Conservation (phyloP, 2,797 vertebrate species). For the Argya squamiceps region DNA sequence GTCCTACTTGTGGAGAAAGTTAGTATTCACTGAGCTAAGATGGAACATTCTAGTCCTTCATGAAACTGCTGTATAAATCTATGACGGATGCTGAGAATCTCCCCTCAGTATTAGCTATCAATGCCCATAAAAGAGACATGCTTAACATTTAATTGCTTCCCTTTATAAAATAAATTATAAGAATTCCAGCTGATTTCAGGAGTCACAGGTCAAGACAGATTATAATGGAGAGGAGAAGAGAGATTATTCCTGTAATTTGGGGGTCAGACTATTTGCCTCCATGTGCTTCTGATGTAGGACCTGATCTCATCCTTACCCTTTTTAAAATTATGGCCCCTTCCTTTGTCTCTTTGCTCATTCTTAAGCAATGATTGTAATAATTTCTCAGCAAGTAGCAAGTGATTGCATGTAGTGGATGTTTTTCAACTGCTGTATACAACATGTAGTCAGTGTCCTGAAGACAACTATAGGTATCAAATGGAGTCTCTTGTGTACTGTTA, state of each 20-base stretch:
- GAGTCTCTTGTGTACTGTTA: not conserved
- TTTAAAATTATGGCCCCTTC: not conserved
- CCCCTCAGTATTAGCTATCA: not conserved
- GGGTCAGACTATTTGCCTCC: not conserved
- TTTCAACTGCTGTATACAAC: not conserved
- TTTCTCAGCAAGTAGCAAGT: not conserved
- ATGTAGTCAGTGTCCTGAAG: not conserved
- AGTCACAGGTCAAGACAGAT: not conserved
- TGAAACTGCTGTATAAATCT: not conserved
- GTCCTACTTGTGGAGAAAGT: not conserved
- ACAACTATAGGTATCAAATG: not conserved
- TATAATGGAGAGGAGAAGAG: not conserved
- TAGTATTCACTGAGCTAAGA: not conserved
- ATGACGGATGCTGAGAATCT: not conserved
- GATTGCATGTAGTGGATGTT: not conserved
- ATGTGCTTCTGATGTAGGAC: not conserved
- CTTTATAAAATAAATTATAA: not conserved
- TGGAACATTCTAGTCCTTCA: not conserved
- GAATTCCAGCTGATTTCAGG: not conserved
- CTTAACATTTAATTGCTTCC: not conserved
- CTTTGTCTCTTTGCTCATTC: not conserved
- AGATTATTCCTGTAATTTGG: not conserved
- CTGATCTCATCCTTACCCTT: not conserved
- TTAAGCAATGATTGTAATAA: not conserved
- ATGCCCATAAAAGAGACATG: not conserved